These are phyloP conservation scores for Anoplophora glabripennis DNA, from an alignment of 1,140 invertebrate species.

Conservation along the genomic window DNA sequence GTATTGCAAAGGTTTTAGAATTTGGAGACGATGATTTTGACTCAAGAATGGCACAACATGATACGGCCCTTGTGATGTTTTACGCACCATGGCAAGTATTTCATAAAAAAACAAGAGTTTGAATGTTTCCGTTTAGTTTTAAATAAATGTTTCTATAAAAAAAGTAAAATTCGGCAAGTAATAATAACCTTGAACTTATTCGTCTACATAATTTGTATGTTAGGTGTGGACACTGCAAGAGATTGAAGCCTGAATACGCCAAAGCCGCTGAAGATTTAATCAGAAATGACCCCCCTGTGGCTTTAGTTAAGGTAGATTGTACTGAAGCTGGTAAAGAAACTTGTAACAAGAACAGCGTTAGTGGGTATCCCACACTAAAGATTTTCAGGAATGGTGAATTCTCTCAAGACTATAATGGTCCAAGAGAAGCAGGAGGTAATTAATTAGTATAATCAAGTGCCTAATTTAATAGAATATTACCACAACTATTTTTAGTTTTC, in stretches of 20 bases:
- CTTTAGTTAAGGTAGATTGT: conserved; percentile 95
- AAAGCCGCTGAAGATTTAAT: conserved; percentile 85
- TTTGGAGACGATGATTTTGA: conserved; percentile 83
- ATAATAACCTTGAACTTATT: conserved; percentile 3
- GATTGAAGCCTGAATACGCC: conserved; percentile 95
- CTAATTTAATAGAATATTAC: no score
- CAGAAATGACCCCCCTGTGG: conserved; percentile 85
- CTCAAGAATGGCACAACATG: conserved; percentile 70
- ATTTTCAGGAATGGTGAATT: conserved; percentile 92
- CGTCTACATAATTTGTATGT: neutral
- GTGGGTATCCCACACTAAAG: conserved; percentile 96
- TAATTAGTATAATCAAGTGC: conserved; percentile 4
- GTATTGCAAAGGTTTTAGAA: conserved; percentile 68
- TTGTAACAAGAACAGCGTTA: conserved; percentile 88
- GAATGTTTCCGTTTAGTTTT: no score
- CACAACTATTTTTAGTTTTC: no score
- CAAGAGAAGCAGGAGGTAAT: conserved; percentile 75
- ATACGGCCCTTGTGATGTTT: conserved; percentile 95
- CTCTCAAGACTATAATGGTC: conserved; percentile 91
- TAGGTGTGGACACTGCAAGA: conserved; percentile 95
- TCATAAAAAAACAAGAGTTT: no score
- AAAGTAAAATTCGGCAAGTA: no score
- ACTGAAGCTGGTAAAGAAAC: conserved; percentile 89
- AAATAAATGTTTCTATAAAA: neutral
- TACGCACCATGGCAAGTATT: conserved; percentile 93